Conservation (phyloP, 2,888 invertebrate genomes). For the Galeopsomyia nigrocyanea region DNA sequence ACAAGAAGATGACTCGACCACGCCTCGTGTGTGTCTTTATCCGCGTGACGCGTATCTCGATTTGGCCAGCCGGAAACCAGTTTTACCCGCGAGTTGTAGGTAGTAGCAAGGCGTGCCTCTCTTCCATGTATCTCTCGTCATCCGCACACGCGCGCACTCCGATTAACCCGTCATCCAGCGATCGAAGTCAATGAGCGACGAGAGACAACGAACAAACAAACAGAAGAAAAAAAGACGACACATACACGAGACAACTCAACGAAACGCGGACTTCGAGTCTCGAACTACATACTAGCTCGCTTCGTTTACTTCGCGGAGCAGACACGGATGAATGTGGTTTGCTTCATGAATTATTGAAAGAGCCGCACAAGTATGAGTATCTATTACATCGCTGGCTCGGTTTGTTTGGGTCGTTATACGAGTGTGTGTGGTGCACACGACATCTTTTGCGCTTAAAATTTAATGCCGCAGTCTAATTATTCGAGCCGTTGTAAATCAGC, state of each 20-base stretch:
- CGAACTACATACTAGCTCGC: not conserved
- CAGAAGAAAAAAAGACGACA: not conserved
- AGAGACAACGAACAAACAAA: slow-evolving; percentile 11
- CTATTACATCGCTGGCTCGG: not conserved
- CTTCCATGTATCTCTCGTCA: slow-evolving; percentile 30
- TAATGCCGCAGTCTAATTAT: slow-evolving; percentile 7
- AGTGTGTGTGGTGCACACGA: not conserved
- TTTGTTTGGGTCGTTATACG: slow-evolving; percentile 4
- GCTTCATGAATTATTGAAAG: slow-evolving; percentile 39
- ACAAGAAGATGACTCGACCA: not conserved
- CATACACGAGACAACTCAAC: slow-evolving; percentile 1
- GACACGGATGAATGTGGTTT: not conserved
- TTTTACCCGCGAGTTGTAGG: slow-evolving; percentile 8
- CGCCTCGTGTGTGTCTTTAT: slow-evolving; percentile 24
- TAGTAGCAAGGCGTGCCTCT: not conserved
- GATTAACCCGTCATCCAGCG: slow-evolving; percentile 44
- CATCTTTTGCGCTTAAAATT: slow-evolving; percentile 13
- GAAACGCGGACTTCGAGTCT: not conserved
- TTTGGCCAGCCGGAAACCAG: slow-evolving; percentile 40
- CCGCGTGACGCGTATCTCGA: slow-evolving; percentile 24
- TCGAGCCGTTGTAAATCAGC: slow-evolving; percentile 26
- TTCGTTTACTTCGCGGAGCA: not conserved
- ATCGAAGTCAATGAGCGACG: not conserved
- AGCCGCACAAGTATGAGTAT: not conserved
- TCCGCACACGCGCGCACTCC: slow-evolving; percentile 24